These are phyloP conservation scores for Amyelois transitella DNA, from an alignment of 1,140 invertebrate genomes.

Conservation along the genomic window DNA sequence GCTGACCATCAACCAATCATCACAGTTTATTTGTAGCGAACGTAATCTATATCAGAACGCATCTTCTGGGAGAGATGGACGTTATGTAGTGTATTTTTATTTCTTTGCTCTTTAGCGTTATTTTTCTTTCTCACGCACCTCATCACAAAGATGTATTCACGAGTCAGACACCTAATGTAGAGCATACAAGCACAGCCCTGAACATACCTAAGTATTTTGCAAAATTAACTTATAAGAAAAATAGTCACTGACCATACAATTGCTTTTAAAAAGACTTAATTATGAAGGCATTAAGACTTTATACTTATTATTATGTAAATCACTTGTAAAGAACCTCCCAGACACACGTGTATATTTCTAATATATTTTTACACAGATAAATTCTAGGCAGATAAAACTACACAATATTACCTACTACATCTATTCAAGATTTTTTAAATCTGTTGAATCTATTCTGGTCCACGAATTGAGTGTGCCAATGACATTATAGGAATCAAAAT, in stretches of 20 bases:
- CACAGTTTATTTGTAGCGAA: no score
- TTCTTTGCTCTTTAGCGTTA: no score
- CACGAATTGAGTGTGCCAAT: no score
- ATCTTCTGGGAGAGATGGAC: no score
- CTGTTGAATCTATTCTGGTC: no score
- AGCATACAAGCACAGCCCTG: slow-evolving; percentile 25
- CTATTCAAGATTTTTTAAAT: not conserved
- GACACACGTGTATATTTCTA: not conserved
- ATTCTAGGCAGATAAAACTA: not conserved
- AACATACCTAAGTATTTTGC: not conserved
- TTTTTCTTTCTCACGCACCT: no score
- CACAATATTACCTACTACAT: not conserved
- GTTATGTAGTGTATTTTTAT: no score
- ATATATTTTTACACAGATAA: not conserved
- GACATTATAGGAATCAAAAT: no score
- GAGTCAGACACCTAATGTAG: slow-evolving; percentile 1
- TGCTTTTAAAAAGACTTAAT: not conserved
- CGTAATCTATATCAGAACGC: no score
- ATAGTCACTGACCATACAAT: not conserved
- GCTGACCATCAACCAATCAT: no score
- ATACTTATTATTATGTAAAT: not conserved
- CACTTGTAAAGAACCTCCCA: not conserved
- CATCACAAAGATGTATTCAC: not conserved
- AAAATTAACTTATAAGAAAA: not conserved
- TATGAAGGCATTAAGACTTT: no score